Evolutionary conservation across 2,113 vertebrate genomes (phyloP), one percentile per base, ranked within the genome.

Genomic region (Puma concolor): DNA sequence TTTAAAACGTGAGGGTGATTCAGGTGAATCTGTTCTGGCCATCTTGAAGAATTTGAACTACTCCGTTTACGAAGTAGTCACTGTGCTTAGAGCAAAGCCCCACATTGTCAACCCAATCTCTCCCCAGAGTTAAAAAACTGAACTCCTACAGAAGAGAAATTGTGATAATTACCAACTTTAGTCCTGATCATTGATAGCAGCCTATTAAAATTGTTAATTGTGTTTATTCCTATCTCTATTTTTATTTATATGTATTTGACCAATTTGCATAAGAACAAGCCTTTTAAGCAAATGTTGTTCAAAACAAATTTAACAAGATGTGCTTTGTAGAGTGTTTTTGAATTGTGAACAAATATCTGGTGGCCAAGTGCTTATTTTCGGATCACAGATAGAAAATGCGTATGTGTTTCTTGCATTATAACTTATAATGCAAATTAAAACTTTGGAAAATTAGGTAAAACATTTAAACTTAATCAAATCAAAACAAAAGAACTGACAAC

Each of bases 181-280:
- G 2, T 33, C 57, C 80, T 81, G 8, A 84, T 72, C 19, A 76
- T 80, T 90, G 93, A 64, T 5, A 88, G 48, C 25, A 54, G n/a
- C 15, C 48, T 93, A 27, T 85, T 64, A 82, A 94, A 91, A 94
- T 4, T 82, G 36, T 50, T 95, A 57, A 41, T 52, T 93, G 16
- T 95, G 27, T 76, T 90, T 88, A 16, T 88, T 9, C 21, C 38
- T 83, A 67, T 52, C 16, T 76, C 60, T 48, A 63, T 74, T 94
- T 76, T 82, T 44, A 88, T 92, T 96, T 92, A 76, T 10, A 81
- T 77, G 44, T 31, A 83, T 74, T 48, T 69, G 27, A 97, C 90
- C 57, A 25, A 60, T 21, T 44, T 48, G 19, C 60, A 0, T 81
- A 88, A 52, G 7, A 74, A 84, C 10, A 91, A 36, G 63, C 38